These are phyloP conservation scores for Decapterus maruadsi DNA, from an alignment of 2,797 vertebrate genomes.

Conservation along the genomic window DNA sequence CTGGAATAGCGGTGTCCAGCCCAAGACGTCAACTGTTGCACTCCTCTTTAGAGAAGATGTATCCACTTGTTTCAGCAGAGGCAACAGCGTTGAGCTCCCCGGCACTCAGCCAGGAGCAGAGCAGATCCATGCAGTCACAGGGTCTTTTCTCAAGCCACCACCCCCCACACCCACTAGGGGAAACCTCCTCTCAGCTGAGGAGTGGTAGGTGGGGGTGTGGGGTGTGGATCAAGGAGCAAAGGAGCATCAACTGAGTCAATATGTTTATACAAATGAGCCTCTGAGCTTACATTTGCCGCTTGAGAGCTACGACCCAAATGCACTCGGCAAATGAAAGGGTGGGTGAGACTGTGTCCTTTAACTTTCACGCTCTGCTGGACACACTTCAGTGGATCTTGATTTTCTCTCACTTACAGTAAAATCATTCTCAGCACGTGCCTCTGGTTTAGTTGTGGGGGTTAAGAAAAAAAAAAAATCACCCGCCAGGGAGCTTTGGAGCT, in stretches of 20 bases:
- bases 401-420: slow-evolving; percentile 29
- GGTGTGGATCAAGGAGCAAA: slow-evolving; percentile 46
- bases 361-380: slow-evolving; percentile 12
- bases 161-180: background rate
- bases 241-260: slow-evolving; percentile 61
- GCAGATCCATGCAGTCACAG: slow-evolving; percentile 41
- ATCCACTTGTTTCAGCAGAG: slow-evolving; percentile 30
- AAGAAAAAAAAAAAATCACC: slow-evolving; percentile 27
- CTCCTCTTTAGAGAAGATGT: slow-evolving; percentile 22
- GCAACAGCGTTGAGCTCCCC: slow-evolving; percentile 25
- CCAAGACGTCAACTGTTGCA: slow-evolving; percentile 24
- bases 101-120: slow-evolving; percentile 25
- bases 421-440: slow-evolving; percentile 17
- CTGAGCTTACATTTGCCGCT: slow-evolving; percentile 26
- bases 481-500: slow-evolving; percentile 33
- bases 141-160: slow-evolving; percentile 43
- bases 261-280: slow-evolving; percentile 54
- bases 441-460: slow-evolving; percentile 38
- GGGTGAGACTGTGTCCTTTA: slow-evolving; percentile 21
- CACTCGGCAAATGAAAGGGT: slow-evolving; percentile 30
- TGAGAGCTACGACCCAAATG: slow-evolving; percentile 15
- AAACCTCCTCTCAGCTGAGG: slow-evolving; percentile 60
- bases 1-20: slow-evolving; percentile 41
- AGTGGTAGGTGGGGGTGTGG: too few species aligned
- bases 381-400: slow-evolving; percentile 41